These are phyloP conservation scores for Heteromyza rotundicornis DNA, from an alignment of 2,888 invertebrate species.

Conservation along the genomic window DNA sequence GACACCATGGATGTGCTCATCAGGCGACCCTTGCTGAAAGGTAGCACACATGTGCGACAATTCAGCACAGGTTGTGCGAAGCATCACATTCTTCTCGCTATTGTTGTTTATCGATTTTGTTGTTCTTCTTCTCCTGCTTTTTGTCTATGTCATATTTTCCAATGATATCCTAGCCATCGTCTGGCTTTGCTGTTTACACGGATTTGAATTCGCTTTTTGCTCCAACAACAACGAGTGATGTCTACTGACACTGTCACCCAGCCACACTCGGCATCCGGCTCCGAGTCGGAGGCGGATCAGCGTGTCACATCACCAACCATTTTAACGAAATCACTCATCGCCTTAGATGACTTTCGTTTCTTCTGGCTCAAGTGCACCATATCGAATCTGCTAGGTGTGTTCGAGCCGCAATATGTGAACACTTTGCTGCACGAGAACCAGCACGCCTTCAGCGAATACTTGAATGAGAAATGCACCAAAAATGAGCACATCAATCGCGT, in stretches of 20 bases:
- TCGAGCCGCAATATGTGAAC: conserved; percentile 54
- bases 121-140: too few species aligned
- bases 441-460: conserved; percentile 65
- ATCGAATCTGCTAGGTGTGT: conserved; percentile 55
- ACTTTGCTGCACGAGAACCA: conserved; percentile 63
- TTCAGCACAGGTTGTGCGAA: too few species aligned
- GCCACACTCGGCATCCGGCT: conserved; percentile 8
- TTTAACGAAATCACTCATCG: conserved; percentile 8
- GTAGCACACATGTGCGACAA: too few species aligned
- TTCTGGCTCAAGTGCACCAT: conserved; percentile 75
- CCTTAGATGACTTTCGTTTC: conserved; percentile 66
- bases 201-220: too few species aligned
- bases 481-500: conserved; percentile 66
- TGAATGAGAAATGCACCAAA: conserved; percentile 65
- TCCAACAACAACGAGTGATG: conserved; percentile 31
- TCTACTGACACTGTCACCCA: too few species aligned
- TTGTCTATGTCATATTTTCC: too few species aligned
- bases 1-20: too few species aligned
- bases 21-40: too few species aligned
- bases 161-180: too few species aligned
- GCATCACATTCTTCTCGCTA: too few species aligned
- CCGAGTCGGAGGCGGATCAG: not conserved
- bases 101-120: too few species aligned
- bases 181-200: too few species aligned
- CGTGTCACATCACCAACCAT: not conserved